Evolutionary conservation across 2,113 vertebrate species (phyloP).

Genomic region (Tonatia bakeri): DNA sequence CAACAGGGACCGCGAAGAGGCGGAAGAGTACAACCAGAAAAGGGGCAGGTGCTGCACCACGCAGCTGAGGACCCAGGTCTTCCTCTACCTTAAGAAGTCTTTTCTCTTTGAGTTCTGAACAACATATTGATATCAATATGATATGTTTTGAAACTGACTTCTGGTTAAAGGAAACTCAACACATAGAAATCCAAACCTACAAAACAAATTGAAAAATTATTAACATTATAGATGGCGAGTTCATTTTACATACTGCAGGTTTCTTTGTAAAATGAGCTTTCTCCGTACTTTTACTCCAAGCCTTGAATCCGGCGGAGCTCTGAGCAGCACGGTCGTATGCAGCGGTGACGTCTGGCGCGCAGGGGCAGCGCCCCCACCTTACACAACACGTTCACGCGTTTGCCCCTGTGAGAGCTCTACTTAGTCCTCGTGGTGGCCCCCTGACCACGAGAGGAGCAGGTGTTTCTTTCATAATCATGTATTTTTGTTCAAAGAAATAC

Average conservation of each 20-base stretch:
- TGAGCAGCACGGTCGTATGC: accelerated
- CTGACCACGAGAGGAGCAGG: not conserved
- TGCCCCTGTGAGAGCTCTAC: not conserved
- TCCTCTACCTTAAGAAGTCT: not conserved
- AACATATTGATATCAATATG: too few relatives aligned
- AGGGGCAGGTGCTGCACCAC: not conserved
- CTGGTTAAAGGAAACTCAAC: not conserved
- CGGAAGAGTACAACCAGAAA: not conserved
- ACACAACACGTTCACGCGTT: not conserved
- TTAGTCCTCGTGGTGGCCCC: not conserved
- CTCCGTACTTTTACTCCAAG: not conserved
- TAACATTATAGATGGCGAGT: not conserved
- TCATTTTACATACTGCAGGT: not conserved
- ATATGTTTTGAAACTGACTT: not conserved
- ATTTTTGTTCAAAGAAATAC: not conserved
- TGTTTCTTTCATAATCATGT: not conserved
- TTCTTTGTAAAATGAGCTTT: not conserved
- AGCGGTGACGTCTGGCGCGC: too few relatives aligned
- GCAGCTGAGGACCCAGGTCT: not conserved
- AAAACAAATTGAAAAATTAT: not conserved
- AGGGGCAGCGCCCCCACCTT: not conserved
- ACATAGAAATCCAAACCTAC: not conserved
- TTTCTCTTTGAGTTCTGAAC: not conserved
- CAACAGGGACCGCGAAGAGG: not conserved
- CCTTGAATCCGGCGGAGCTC: not conserved